Evolutionary conservation across 2,113 vertebrate species (phyloP), one percentile per base, ranked within the genome.

Genomic region (Saguinus midas): DNA sequence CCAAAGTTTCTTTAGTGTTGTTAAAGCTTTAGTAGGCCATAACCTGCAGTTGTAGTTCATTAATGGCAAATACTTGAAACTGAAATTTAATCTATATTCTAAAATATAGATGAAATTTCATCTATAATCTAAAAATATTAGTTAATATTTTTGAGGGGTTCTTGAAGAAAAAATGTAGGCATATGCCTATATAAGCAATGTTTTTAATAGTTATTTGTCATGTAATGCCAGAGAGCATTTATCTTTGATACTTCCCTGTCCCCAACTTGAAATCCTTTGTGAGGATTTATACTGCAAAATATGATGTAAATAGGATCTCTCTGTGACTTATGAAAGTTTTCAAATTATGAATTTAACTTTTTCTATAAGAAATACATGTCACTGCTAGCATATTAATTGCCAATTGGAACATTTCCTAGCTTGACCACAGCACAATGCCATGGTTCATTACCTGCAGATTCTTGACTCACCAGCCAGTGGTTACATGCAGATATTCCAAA

Each of bases 401-500:
- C 94, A 96, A 11, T 94, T 98, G 98, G 84, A 96, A 97, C 96
- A 96, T 85, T 95, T 90, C 97, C 76, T 95, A 68, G 97, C 73
- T 97, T 14, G 55, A 78, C 96, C 97, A 50, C 97, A 98, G 95
- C 83, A 89, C 91, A 96, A 93, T 93, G 87, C 20, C 66, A 88
- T 96, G 97, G 96, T 98, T 98, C 98, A 98, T 99, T 98, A 98
- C 95, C 91, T 97, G 75, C 94, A 89, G 73, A 97, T 83, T 97
- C n/a, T 93, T 10, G 55, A 73, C 94, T 98, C 95, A 91, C 91
- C 43, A 95, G 93, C 92, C 95, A 94, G 96, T 98, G 96, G 96
- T 86, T 98, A 93, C 97, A 98, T 93, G 95, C 78, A 96, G 97
- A 97, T 98, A 98, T 97, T 98, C 94, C 94, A 98, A 98, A 98